phyloP scores from a whole-genome alignment of 2,113 vertebrate genomes.

The Typhlomys cinereus region DNA sequence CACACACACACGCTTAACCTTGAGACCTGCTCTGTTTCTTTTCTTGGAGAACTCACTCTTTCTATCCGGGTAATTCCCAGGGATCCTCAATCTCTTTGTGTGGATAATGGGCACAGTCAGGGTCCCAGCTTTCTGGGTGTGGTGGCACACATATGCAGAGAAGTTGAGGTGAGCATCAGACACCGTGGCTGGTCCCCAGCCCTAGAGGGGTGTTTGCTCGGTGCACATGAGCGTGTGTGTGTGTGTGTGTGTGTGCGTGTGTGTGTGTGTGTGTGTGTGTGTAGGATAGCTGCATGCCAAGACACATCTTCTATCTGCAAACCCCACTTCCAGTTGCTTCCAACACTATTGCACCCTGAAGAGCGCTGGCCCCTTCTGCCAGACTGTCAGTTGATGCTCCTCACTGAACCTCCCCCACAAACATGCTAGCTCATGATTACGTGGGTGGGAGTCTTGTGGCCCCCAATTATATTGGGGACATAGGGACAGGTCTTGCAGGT shows the following conservation, averaged over 20 bases:
- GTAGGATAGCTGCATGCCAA: not conserved
- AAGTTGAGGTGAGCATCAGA: not conserved
- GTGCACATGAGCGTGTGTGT: too few species aligned
- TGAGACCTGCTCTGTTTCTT: not conserved
- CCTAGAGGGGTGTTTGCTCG: not conserved
- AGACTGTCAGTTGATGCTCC: not conserved
- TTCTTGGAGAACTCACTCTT: not conserved
- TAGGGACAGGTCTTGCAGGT: not conserved
- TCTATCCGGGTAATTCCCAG: not conserved
- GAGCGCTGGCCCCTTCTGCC: not conserved
- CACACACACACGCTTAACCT: not conserved
- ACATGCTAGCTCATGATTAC: not conserved
- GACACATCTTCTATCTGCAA: not conserved
- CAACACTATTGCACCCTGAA: too few species aligned
- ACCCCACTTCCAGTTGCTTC: too few species aligned
- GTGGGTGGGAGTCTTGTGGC: rapidly evolving
- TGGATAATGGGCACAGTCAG: not conserved
- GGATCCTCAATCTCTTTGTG: not conserved
- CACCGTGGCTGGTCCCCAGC: not conserved
- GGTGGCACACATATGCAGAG: not conserved
- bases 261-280: not conserved
- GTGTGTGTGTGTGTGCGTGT: not conserved
- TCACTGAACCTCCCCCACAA: not conserved
- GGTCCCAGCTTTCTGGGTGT: not conserved
- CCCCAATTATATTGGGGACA: rapidly evolving